Percentiles rank a stretch among this genome's conserved stretches.
Conservation (phyloP, 2,888 invertebrate genomes). For the Neria commutata region DNA sequence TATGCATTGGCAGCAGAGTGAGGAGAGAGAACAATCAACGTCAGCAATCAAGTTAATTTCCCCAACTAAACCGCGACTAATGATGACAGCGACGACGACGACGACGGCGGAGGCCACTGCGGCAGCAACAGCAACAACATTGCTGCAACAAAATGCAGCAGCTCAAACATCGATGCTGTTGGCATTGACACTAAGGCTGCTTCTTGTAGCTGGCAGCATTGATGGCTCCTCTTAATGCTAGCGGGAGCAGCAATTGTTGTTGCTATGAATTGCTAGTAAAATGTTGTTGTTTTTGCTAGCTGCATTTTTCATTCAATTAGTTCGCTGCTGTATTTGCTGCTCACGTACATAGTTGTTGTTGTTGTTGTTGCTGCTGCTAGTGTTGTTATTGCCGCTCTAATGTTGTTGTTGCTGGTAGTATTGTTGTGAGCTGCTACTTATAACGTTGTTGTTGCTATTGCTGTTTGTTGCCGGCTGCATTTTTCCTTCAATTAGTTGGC, state of each 20-base stretch:
- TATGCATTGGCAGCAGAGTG: not conserved
- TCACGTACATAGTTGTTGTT: not conserved
- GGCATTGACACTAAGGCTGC: not conserved
- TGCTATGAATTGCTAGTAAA: no score
- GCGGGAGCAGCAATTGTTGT: no score
- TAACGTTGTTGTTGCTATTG: not conserved
- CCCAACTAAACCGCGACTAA: conserved; percentile 6
- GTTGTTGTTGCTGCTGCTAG: not conserved
- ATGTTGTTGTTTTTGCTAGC: no score
- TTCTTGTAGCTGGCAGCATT: no score
- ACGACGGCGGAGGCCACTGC: not conserved
- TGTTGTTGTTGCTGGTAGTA: not conserved
- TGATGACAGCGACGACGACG: conserved; percentile 1
- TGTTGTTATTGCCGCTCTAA: no score
- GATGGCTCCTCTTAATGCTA: no score
- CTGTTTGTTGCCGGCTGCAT: not conserved
- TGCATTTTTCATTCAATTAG: conserved; percentile 6
- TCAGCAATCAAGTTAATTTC: conserved; percentile 5
- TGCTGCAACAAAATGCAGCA: no score
- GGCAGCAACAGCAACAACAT: not conserved
- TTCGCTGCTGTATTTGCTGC: not conserved
- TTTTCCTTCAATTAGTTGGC: conserved; percentile 5
- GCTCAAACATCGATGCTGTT: no score
- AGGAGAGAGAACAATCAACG: not conserved
- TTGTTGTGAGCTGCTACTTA: not conserved